phyloP scores from a whole-genome alignment of 2,888 invertebrate species.

The Pogonocherus hispidulus region DNA sequence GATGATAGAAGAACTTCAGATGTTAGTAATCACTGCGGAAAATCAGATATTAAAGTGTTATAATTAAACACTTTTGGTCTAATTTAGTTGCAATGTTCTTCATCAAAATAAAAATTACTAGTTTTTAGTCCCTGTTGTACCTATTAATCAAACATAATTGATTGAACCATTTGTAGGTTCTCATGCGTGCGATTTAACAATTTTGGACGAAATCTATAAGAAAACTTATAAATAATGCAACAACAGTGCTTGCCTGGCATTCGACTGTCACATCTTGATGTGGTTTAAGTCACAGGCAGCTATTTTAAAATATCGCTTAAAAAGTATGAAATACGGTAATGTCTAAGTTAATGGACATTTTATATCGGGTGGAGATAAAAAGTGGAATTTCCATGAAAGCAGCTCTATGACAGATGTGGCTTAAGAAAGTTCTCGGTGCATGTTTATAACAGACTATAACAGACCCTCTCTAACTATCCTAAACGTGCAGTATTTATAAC shows the following conservation, averaged over 20 bases:
- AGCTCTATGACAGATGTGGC: constrained; percentile 13
- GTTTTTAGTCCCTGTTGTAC: no score
- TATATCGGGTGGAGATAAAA: constrained; percentile 44
- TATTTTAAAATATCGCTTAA: constrained; percentile 35
- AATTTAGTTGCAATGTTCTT: no score
- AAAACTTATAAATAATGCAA: constrained; percentile 49
- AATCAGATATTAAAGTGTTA: no score
- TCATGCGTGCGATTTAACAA: constrained; percentile 32
- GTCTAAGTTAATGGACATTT: constrained; percentile 52
- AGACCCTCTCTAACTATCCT: no score
- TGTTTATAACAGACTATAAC: constrained; percentile 12
- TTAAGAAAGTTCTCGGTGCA: not conserved
- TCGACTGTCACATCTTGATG: constrained; percentile 52
- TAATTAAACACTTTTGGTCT: no score
- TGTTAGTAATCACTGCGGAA: no score
- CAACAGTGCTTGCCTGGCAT: constrained; percentile 44
- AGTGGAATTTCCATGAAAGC: constrained; percentile 35
- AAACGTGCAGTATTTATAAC: no score
- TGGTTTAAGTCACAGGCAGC: constrained; percentile 44
- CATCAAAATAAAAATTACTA: constrained; percentile 9
- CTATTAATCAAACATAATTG: no score
- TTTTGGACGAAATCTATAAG: constrained; percentile 39
- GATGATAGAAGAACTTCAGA: no score
- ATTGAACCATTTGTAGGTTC: not conserved
- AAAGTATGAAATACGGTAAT: constrained; percentile 51